Evolutionary conservation across 1,140 invertebrate genomes (phyloP).

Genomic region (Pristionchus pacificus): DNA sequence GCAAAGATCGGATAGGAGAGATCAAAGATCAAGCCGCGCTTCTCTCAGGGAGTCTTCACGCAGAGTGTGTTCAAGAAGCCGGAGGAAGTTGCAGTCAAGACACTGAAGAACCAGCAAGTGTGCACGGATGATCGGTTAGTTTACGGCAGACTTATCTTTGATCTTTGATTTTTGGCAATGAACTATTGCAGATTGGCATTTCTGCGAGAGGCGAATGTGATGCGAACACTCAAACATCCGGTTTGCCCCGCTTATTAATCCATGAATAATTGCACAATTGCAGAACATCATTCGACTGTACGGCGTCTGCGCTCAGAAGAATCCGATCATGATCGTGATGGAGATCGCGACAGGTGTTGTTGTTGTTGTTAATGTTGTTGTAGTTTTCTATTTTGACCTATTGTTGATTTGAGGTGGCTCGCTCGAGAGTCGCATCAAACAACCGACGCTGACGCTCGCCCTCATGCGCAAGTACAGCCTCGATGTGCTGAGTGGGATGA

Average conservation of each 20-base stretch:
- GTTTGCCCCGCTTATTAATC: too few relatives aligned
- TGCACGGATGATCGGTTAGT: slow-evolving; percentile 27
- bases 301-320: slow-evolving; percentile 26
- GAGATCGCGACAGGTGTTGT: slow-evolving; percentile 15
- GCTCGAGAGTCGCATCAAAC: slow-evolving; percentile 12
- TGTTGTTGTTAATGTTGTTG: too few relatives aligned
- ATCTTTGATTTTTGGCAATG: too few relatives aligned
- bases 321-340: slow-evolving; percentile 40
- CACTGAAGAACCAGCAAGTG: slow-evolving; percentile 13
- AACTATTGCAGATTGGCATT: slow-evolving; percentile 23
- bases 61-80: slow-evolving; percentile 19
- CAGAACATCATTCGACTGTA: slow-evolving; percentile 24
- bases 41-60: slow-evolving; percentile 6
- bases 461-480: slow-evolving; percentile 23
- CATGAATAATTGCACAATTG: too few relatives aligned
- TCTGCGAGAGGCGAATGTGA: slow-evolving; percentile 31
- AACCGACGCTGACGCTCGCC: slow-evolving; percentile 8
- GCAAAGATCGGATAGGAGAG: background rate
- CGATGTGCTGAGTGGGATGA: slow-evolving; percentile 4
- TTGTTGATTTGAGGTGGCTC: slow-evolving; percentile 8
- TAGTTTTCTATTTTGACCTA: too few relatives aligned
- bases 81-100: slow-evolving; percentile 26
- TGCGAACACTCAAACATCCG: slow-evolving; percentile 29
- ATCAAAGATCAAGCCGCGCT: background rate
- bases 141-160: too few relatives aligned